Conservation (phyloP, 2,113 vertebrate species). For the Monopterus albus region DNA sequence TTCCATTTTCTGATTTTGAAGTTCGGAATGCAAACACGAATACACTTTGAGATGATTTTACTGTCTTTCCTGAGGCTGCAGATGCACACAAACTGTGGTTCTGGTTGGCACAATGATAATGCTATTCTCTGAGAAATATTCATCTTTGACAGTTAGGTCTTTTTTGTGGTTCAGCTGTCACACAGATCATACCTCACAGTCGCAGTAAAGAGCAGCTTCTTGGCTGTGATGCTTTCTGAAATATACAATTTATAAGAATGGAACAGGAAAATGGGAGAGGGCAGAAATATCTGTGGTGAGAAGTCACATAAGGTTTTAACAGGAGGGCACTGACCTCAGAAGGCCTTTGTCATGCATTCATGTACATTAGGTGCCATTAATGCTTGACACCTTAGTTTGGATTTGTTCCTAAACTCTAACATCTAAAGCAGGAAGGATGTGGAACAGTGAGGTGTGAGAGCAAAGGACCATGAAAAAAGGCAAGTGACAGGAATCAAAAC, state of each 20-base stretch:
- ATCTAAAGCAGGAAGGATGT: slow-evolving; percentile 19
- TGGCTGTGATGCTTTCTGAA: slow-evolving; percentile 10
- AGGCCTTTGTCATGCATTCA: neutral
- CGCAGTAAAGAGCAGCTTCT: slow-evolving; percentile 3
- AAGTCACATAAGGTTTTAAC: slow-evolving; percentile 10
- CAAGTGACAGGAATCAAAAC: slow-evolving; percentile 6
- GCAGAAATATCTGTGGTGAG: slow-evolving; percentile 7
- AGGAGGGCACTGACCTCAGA: slow-evolving; percentile 5
- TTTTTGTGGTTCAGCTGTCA: slow-evolving; percentile 29
- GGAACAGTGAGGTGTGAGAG: neutral
- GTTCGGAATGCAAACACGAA: slow-evolving; percentile 15
- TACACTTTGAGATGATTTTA: slow-evolving; percentile 37
- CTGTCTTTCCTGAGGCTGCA: neutral
- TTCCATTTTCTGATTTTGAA: neutral
- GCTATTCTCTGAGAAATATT: slow-evolving; percentile 10
- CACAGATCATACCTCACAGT: slow-evolving; percentile 32
- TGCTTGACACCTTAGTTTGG: slow-evolving; percentile 18
- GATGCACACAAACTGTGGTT: slow-evolving; percentile 5
- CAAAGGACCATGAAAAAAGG: neutral
- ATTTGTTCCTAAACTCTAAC: neutral
- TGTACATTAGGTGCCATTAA: neutral
- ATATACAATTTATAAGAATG: slow-evolving; percentile 30
- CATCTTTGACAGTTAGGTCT: slow-evolving; percentile 8
- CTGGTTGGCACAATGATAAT: slow-evolving; percentile 15
- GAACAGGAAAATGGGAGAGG: neutral